Percentiles rank a stretch among this genome's conserved stretches.
These are phyloP conservation scores for Trachelus iudaicus DNA, from an alignment of 2,888 invertebrate species.

Conservation along the genomic window DNA sequence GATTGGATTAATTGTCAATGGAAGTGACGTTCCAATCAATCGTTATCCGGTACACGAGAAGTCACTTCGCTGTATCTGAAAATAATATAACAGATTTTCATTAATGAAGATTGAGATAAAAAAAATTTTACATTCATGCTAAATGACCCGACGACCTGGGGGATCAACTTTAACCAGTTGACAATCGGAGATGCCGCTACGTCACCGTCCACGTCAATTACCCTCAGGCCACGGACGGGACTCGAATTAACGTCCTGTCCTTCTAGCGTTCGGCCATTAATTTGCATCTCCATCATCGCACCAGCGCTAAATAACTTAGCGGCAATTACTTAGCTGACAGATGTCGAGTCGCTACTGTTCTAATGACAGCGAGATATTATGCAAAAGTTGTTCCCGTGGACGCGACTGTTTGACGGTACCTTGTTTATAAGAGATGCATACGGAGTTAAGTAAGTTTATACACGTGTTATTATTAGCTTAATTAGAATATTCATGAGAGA, in stretches of 20 bases:
- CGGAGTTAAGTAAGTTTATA: background rate
- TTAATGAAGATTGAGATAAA: background rate
- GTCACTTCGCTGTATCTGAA: background rate
- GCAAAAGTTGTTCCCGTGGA: conserved; percentile 22
- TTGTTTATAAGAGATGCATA: background rate
- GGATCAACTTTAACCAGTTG: background rate
- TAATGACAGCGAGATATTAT: conserved; percentile 30
- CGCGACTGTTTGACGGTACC: background rate
- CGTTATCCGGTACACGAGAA: background rate
- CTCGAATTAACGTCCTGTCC: conserved; percentile 31
- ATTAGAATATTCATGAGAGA: background rate
- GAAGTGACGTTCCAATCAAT: background rate
- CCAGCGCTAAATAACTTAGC: conserved; percentile 44
- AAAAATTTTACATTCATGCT: background rate
- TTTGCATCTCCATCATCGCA: conserved; percentile 29
- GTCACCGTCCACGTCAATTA: conserved; percentile 22
- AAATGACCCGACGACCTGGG: background rate
- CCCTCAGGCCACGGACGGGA: conserved; percentile 15
- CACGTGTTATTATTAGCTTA: background rate
- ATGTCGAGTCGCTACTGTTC: conserved; percentile 27
- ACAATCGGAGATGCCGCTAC: background rate
- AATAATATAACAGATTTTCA: background rate
- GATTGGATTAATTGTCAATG: background rate
- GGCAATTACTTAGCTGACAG: conserved; percentile 44
- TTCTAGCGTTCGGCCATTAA: conserved; percentile 28